Evolutionary conservation across 2,797 vertebrate species (phyloP).

Genomic region (Percopsis omiscomaycus): DNA sequence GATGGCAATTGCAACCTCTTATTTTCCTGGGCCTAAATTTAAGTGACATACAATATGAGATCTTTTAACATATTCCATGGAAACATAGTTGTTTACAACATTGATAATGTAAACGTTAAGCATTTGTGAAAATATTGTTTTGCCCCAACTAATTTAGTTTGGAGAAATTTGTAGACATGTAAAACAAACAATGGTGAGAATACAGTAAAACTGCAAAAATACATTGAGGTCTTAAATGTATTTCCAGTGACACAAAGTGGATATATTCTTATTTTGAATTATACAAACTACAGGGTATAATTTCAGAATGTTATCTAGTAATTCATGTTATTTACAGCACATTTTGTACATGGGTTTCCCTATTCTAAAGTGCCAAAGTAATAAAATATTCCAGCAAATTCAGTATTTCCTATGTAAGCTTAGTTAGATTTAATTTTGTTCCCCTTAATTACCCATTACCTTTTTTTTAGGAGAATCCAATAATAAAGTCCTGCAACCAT

Average conservation of each 20-base stretch:
- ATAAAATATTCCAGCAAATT: neutral
- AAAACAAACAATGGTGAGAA: conserved; percentile 10
- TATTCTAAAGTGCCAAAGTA: neutral
- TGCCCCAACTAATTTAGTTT: conserved; percentile 5
- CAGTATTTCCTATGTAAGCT: neutral
- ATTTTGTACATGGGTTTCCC: neutral
- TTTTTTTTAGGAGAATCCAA: conserved; percentile 30
- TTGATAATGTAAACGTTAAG: conserved; percentile 7
- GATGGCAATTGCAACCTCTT: conserved; percentile 25
- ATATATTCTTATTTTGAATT: conserved; percentile 9
- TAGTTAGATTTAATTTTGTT: too few species aligned
- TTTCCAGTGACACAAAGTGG: conserved; percentile 9
- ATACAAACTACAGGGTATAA: conserved; percentile 12
- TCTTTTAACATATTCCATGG: conserved; percentile 31
- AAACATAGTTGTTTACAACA: conserved; percentile 49
- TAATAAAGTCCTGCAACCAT: neutral
- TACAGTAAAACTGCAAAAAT: conserved; percentile 9
- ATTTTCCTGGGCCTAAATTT: conserved; percentile 27
- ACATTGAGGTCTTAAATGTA: conserved; percentile 11
- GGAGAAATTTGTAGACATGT: conserved; percentile 4
- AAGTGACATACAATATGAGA: conserved; percentile 3
- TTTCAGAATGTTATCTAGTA: too few species aligned
- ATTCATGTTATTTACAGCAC: neutral
- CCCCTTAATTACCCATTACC: neutral
- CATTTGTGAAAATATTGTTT: neutral